These are phyloP conservation scores for Apis dorsata DNA, from an alignment of 1,140 invertebrate genomes.

Conservation along the genomic window DNA sequence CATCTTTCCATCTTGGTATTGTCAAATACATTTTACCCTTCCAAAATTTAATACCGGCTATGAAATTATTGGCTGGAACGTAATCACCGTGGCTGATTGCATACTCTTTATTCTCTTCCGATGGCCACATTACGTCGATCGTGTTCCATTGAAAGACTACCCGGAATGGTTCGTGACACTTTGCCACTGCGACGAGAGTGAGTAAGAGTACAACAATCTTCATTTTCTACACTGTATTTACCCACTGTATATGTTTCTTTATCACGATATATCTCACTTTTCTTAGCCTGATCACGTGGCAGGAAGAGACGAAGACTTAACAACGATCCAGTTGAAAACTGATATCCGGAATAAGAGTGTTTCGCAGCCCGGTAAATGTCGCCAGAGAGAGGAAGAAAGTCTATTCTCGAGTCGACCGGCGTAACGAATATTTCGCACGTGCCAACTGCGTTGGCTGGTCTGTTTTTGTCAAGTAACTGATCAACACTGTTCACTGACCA, in stretches of 20 bases:
- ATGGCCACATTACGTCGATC: constrained; percentile 74
- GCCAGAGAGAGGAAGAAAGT: constrained; percentile 30
- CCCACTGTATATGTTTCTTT: neutral
- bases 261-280: neutral
- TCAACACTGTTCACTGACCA: neutral
- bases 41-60: constrained; percentile 84
- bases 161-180: constrained; percentile 77
- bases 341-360: constrained; percentile 36
- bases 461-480: neutral
- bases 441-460: neutral
- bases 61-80: constrained; percentile 82
- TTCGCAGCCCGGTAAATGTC: neutral
- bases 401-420: constrained; percentile 41
- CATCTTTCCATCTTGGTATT: constrained; percentile 83
- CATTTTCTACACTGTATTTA: constrained; percentile 26
- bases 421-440: constrained; percentile 31
- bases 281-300: neutral
- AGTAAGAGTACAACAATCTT: constrained; percentile 37
- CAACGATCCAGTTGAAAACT: constrained; percentile 21
- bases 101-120: constrained; percentile 72
- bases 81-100: constrained; percentile 80
- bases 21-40: constrained; percentile 83
- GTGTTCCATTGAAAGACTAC: constrained; percentile 78
- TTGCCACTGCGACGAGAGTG: constrained; percentile 33
- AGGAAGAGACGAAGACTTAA: neutral